These are phyloP conservation scores for Cyclopterus lumpus DNA, from an alignment of 2,797 vertebrate species.

Conservation along the genomic window DNA sequence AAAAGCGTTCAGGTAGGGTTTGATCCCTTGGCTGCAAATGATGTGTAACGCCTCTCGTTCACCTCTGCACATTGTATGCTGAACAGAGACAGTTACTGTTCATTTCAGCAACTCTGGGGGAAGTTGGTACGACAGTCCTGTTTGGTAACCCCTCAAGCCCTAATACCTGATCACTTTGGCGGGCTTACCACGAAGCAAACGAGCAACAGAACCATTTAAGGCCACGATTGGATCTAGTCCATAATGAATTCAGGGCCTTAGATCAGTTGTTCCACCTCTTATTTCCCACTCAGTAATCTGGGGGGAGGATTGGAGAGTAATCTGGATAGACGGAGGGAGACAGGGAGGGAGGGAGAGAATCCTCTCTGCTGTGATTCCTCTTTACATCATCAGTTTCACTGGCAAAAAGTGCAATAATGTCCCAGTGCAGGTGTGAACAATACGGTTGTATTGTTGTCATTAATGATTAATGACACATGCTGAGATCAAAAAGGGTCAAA, in stretches of 20 bases:
- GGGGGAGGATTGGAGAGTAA: conserved; percentile 73
- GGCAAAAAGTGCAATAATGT: background rate
- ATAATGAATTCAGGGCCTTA: conserved; percentile 70
- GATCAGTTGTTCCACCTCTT: conserved; percentile 72
- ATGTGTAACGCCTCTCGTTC: background rate
- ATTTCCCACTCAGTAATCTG: conserved; percentile 75
- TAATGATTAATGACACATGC: background rate
- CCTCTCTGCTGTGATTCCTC: conserved; percentile 41
- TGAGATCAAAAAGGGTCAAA: background rate
- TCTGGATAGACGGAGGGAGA: conserved; percentile 61
- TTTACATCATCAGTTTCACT: conserved; percentile 35
- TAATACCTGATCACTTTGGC: conserved; percentile 40
- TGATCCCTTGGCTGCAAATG: background rate
- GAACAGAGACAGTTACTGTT: background rate
- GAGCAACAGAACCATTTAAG: conserved; percentile 42
- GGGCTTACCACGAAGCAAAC: conserved; percentile 20
- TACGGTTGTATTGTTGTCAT: background rate
- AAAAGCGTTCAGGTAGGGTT: conserved; percentile 7
- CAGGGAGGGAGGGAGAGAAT: conserved; percentile 46
- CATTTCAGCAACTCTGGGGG: background rate
- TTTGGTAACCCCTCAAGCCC: conserved; percentile 7
- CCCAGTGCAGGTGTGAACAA: conserved; percentile 4
- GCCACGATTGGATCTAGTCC: conserved; percentile 64
- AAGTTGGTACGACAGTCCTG: background rate
- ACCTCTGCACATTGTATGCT: background rate